Base-by-base conservation (phyloP, 2,797 vertebrate genomes). In the Bovichtus variegatus region DNA sequence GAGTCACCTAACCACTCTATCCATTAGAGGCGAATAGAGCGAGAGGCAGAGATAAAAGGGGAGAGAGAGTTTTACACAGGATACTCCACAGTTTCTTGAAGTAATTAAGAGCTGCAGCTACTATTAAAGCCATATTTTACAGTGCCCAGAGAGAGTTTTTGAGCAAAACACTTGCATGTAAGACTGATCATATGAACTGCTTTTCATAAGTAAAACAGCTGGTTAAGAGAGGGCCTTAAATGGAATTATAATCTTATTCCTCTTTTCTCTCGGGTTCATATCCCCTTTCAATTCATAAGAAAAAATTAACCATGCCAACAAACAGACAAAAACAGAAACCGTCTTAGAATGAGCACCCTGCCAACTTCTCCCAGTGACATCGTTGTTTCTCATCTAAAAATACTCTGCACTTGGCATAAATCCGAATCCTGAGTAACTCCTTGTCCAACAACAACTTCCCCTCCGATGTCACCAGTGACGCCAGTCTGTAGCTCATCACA, bases 1-100 rank as follows among this genome's bases (percentile, higher is more conserved):
- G 74, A 82, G 85, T 85, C 87, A 87, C 76, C 57, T 63, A 87
- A 90, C 76, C 61, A 21, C 81, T 69, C 3, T 82, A 86, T 69
- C 70, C 80, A 81, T 85, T 81, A 70, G 78, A 76, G 55, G 73
- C 27, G 6, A 53, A 18, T 15, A 6, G 9, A 31, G 53, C 6
- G 46, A 13, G 31, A 63, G 64, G n/a, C n/a, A 76, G 40, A 23
- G 29, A 23, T n/a, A n/a, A n/a, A n/a, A n/a, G n/a, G n/a, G n/a
- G 40, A 34, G 68, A 23, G 61, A 8, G 38, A 53, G 41, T 74
- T 88, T 86, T 83, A 84, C 74, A 55, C 71, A 61, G 23, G 71
- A 71, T 74, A 34, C 59, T 27, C n/a, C 6, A 29, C 21, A 36
- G 65, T 76, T 82, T 86, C 76, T 69, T 83, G 54, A 80, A 80